These are phyloP conservation scores for Pipistrellus pygmaeus DNA, from an alignment of 2,797 vertebrate species.

Conservation along the genomic window DNA sequence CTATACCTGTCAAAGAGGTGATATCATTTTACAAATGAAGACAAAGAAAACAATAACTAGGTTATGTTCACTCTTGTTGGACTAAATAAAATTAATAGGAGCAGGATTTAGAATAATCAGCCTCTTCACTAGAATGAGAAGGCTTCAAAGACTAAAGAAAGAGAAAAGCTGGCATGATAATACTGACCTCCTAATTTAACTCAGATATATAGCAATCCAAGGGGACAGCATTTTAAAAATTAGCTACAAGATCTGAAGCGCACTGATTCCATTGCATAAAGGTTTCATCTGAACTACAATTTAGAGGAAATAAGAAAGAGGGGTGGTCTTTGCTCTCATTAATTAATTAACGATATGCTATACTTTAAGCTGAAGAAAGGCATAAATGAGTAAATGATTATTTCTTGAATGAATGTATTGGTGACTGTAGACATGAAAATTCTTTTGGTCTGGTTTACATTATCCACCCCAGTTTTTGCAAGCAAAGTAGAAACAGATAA, in stretches of 20 bases:
- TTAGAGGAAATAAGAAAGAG: neutral
- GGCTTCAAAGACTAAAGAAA: constrained; percentile 24
- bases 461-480: constrained; percentile 39
- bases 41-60: constrained; percentile 50
- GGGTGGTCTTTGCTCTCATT: neutral
- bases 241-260: constrained; percentile 59
- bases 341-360: constrained; percentile 49
- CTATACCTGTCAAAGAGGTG: constrained; percentile 30
- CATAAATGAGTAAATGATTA: constrained; percentile 16
- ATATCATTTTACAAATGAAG: constrained; percentile 40
- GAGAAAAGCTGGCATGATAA: neutral
- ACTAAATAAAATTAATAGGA: constrained; percentile 57
- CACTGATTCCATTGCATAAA: constrained; percentile 37
- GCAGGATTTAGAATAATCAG: neutral
- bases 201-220: constrained; percentile 52
- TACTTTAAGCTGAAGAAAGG: constrained; percentile 16
- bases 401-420: constrained; percentile 28
- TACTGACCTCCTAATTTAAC: constrained; percentile 65
- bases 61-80: neutral
- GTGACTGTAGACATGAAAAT: constrained; percentile 17
- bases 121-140: constrained; percentile 47
- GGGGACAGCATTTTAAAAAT: constrained; percentile 20
- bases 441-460: constrained; percentile 65
- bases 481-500: constrained; percentile 77
- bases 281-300: constrained; percentile 51